Base-by-base conservation (phyloP, 2,888 invertebrate genomes). In the Poecilobothrus nobilitatus region DNA sequence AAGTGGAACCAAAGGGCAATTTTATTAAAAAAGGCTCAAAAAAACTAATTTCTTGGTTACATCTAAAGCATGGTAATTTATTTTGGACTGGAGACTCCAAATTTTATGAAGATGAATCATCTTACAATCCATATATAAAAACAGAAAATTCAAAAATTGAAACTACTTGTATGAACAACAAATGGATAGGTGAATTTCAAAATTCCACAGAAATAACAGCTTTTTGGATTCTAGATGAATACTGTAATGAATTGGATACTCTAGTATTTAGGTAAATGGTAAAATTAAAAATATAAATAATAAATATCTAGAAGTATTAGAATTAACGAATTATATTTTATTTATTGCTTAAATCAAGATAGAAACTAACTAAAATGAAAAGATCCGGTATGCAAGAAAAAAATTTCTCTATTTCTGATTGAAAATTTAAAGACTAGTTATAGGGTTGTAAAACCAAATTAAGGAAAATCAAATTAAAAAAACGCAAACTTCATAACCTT, bases 161-260 rank as follows among this genome's bases (percentile, higher is more conserved):
- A 66, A 9, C 4, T 12, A 22, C 20, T 64, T 72, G 71, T 37
- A 33, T 37, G 44, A 68, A 70, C 37, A 72, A 72, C 66, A 70
- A 67, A 53, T 72, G 70, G 70, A 37, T 15, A 12, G 53, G 66
- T 15, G 62, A 63, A 20, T 37, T 73, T 68, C 66, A 71, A 61
- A 69, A 68, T 53, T 72, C 70, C 69, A 71, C 68, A 67, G 70
- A 71, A 66, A 64, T 67, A 27, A 62, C 33, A 44, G 71, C 71
- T 68, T 74, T 76, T 67, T 78, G 78, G 78, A 74, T 77, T 71
- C 65, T 77, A 62, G 76, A 78, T 70, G 77, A 78, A 70, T 73
- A 73, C 71, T 78, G 78, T 67, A 74, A 76, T 67, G 74, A 74
- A 63, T 74, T 74, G 62, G 76, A 77, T 64, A 71, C 73, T 68